Conservation (phyloP, 2,888 invertebrate species). For the Salticus scenicus region DNA sequence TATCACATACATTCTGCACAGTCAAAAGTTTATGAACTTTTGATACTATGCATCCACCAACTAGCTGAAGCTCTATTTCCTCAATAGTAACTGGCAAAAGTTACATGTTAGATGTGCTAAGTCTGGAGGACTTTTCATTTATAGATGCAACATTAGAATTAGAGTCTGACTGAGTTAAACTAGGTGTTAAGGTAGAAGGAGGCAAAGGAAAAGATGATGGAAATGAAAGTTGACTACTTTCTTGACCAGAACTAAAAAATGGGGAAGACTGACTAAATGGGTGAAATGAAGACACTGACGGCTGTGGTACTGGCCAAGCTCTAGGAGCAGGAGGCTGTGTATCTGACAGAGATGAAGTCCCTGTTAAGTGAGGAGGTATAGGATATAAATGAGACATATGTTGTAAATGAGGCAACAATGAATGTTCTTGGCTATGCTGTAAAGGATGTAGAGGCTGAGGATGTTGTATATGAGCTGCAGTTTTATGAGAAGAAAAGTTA, state of each 20-base stretch:
- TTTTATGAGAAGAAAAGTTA: conserved; percentile 56
- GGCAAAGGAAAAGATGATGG: conserved; percentile 59
- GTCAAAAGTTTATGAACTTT: conserved; percentile 46
- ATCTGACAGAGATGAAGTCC: conserved; percentile 44
- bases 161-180: conserved; percentile 52
- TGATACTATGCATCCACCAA: conserved; percentile 30
- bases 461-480: conserved; percentile 58
- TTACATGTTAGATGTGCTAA: conserved; percentile 59
- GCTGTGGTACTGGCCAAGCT: conserved; percentile 64
- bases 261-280: conserved; percentile 70
- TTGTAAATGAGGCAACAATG: conserved; percentile 54
- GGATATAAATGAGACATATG: conserved; percentile 63
- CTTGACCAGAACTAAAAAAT: conserved; percentile 64
- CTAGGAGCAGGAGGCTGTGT: conserved; percentile 63
- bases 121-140: conserved; percentile 41
- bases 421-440: conserved; percentile 62
- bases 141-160: conserved; percentile 42
- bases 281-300: conserved; percentile 64
- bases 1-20: conserved; percentile 67
- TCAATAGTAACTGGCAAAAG: conserved; percentile 21
- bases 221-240: conserved; percentile 66
- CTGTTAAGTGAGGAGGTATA: conserved; percentile 38
- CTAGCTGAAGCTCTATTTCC: conserved; percentile 56
- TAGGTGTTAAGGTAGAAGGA: conserved; percentile 47
- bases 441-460: conserved; percentile 66